Evolutionary conservation across 2,888 invertebrate species (phyloP), one percentile per base, ranked within the genome.

Genomic region (Drosophila neonasuta): DNA sequence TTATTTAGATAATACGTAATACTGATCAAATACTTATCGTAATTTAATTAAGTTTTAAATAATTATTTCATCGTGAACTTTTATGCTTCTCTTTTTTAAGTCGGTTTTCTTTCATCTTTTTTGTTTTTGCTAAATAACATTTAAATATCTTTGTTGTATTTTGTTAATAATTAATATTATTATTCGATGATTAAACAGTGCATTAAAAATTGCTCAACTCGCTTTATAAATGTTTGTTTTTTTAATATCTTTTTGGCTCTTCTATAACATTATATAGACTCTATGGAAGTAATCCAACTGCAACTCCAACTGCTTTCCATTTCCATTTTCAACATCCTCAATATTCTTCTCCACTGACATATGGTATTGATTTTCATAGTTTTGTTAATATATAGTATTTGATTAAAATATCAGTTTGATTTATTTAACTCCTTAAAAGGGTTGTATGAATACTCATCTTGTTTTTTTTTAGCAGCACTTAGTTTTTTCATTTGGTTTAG

Each of bases 101-200:
- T 24, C 56, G 49, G 50, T 57, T 42, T 34, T 36, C 36, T 42
- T 11, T 7, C 49, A 13, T 13, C 1, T 29, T 13, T 9, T 36
- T 34, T 29, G 7, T 42, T 70, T 86, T 73, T 77, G 77, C 82
- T 83, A 87, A 82, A 71, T 85, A 87, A 83, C 83, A 87, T 74
- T 72, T 75, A 71, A 85, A 75, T 74, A 83, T 68, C 65, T 52
- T n/a, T 75, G 41, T 68, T 65, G 52, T 51, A 44, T 63, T 39
- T 50, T 13, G 57, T 45, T 66, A 73, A 59, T 20, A 17, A 34
- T 52, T 52, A 44, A 39, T 61, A 55, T 56, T 68, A 79, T 83
- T 89, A 89, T 87, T 88, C 88, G 88, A 88, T 86, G 88, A 88
- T 79, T 85, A 88, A 89, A 89, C 87, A 89, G 90, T 89, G 90